Evolutionary conservation across 2,113 vertebrate species (phyloP), one percentile per base, ranked within the genome.

Genomic region (Spea bombifrons): DNA sequence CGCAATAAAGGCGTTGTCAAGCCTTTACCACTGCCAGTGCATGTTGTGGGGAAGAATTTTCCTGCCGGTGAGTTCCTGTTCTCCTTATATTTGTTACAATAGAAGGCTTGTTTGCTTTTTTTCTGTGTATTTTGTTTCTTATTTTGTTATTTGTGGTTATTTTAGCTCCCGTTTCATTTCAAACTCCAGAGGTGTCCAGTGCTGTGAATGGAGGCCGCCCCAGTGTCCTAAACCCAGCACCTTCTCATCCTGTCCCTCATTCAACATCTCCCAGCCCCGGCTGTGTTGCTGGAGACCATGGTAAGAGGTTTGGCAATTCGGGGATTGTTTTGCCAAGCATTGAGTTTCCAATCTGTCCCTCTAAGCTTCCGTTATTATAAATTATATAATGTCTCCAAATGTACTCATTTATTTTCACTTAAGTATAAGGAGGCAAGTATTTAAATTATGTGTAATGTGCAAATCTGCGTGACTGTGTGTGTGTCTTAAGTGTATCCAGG

Each of bases 1-100:
- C 85, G 91, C 75, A 95, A 93, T 83, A 93, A 92, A 85, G 94
- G 88, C 68, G 66, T 94, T 86, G 91, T 95, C 86, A 98, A 96
- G 87, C 97, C 96, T 75, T 86, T 95, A 85, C 89, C 92, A 76
- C 88, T 95, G 57, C 93, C 95, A 80, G 88, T 91, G 61, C 91
- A 94, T 80, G 89, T 91, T 0, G 89, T 92, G 83, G 94, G 91
- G 88, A 98, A 97, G 90, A 89, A 94, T 4, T 93, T 93, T 83
- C 87, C 94, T 73, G 87, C 97, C 93, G 95, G 97, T 98, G 87
- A 82, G 70, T 81, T 84, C 83, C 81, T 64, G 53, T 84, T 84
- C 80, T 82, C 68, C 73, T 12, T 2, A 65, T 8, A 65, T 55
- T 1, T 4, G 63, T 65, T 17, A 43, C 63, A 30, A 30, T 30